These are phyloP conservation scores for Rhabdornis inornatus DNA, from an alignment of 2,113 vertebrate species.

Conservation along the genomic window DNA sequence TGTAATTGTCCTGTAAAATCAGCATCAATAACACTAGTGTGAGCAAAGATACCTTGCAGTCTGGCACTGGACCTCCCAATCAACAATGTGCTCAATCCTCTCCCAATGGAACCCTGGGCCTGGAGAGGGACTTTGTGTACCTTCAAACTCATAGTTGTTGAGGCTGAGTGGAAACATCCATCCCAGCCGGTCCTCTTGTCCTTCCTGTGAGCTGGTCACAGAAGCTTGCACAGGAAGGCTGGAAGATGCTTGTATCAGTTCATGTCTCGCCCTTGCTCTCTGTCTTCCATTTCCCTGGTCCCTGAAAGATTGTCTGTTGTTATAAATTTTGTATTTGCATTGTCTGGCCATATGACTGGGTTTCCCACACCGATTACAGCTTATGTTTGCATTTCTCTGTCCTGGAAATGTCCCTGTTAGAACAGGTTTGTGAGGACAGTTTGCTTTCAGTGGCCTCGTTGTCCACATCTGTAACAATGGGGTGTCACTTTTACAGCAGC, in stretches of 20 bases:
- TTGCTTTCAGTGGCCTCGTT: background rate
- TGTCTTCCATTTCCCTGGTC: background rate
- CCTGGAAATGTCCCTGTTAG: background rate
- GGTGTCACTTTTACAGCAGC: background rate
- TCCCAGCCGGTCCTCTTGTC: background rate
- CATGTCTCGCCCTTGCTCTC: fast-evolving
- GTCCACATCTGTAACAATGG: background rate
- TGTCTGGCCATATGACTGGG: background rate
- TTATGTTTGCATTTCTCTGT: background rate
- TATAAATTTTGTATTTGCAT: background rate
- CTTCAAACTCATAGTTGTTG: background rate
- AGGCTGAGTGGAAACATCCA: background rate
- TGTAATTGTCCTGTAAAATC: background rate
- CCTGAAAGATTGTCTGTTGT: background rate
- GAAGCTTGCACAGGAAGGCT: background rate
- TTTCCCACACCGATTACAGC: background rate
- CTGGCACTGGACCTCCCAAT: background rate
- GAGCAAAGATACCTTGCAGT: no score
- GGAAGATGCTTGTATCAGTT: fast-evolving
- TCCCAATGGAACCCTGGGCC: no score
- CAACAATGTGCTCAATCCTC: no score
- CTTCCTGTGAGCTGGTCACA: background rate
- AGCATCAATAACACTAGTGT: no score
- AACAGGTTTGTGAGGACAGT: no score
- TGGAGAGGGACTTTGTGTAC: no score